Evolutionary conservation across 2,888 invertebrate species (phyloP).

Genomic region (Dione vanillae): DNA sequence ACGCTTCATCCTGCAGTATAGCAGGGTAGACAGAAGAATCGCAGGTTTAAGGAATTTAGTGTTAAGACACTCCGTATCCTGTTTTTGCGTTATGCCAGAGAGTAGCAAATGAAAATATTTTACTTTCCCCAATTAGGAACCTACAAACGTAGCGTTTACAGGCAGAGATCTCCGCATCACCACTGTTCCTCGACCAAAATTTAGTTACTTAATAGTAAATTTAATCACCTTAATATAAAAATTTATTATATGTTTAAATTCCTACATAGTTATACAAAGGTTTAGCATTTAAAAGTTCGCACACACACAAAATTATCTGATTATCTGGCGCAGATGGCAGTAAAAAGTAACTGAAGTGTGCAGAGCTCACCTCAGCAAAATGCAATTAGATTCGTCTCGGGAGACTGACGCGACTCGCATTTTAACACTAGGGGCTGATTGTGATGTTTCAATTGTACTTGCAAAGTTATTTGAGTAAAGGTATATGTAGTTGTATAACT

Average conservation of each 20-base stretch:
- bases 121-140: too few species aligned
- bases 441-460: neutral
- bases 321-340: conserved; percentile 60
- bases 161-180: too few species aligned
- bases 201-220: too few species aligned
- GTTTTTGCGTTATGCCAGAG: too few species aligned
- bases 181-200: too few species aligned
- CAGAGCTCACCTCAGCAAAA: conserved; percentile 78
- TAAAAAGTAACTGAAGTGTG: conserved; percentile 68
- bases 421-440: conserved; percentile 53
- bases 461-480: neutral
- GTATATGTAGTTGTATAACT: too few species aligned
- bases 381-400: conserved; percentile 79
- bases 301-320: conserved; percentile 57
- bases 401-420: conserved; percentile 66
- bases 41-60: too few species aligned
- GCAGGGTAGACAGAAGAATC: too few species aligned
- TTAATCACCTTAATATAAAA: neutral
- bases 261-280: conserved; percentile 4
- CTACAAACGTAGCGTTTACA: too few species aligned
- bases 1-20: too few species aligned
- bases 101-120: too few species aligned
- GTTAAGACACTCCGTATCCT: too few species aligned
- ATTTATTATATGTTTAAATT: neutral
- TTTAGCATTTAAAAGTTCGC: conserved; percentile 28